Conservation (phyloP, 92 coral and sea anemone genomes). For the Epizoanthus illoricatus region DNA sequence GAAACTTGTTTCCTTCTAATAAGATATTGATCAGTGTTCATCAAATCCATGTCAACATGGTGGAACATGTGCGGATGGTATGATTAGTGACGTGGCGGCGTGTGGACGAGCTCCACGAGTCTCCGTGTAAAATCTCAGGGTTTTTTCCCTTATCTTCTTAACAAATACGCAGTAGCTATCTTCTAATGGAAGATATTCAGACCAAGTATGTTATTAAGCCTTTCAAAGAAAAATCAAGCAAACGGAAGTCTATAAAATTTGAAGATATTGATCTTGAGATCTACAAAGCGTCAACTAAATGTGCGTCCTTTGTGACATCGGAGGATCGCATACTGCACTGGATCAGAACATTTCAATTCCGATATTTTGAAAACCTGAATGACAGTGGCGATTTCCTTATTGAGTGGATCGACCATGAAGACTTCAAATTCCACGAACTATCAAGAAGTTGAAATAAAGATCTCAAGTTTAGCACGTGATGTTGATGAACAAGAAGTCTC, state of each 20-base stretch:
- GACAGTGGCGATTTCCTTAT: conserved; percentile 18
- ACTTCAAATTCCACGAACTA: not conserved
- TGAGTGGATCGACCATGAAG: conserved; percentile 25
- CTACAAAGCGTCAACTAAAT: conserved; percentile 14
- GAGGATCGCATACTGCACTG: conserved; percentile 29
- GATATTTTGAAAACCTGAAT: conserved; percentile 18
- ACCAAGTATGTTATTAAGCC: conserved; percentile 2
- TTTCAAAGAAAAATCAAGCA: not conserved
- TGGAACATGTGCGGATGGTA: too few species aligned
- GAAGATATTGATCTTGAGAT: conserved; percentile 26
- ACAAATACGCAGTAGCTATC: too few species aligned
- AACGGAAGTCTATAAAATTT: conserved; percentile 15
- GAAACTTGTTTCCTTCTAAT: too few species aligned
- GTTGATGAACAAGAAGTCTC: too few species aligned
- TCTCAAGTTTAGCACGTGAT: too few species aligned
- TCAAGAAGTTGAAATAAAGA: not conserved
- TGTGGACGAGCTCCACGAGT: too few species aligned
- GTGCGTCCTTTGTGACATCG: conserved; percentile 28
- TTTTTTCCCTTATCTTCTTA: too few species aligned
- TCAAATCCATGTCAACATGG: too few species aligned
- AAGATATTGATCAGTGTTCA: too few species aligned
- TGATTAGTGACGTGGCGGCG: too few species aligned
- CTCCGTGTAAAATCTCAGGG: too few species aligned
- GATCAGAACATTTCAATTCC: conserved; percentile 20
- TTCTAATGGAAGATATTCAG: conserved; percentile 19